Conservation (phyloP, 2,888 invertebrate species). For the Heliconius sara region DNA sequence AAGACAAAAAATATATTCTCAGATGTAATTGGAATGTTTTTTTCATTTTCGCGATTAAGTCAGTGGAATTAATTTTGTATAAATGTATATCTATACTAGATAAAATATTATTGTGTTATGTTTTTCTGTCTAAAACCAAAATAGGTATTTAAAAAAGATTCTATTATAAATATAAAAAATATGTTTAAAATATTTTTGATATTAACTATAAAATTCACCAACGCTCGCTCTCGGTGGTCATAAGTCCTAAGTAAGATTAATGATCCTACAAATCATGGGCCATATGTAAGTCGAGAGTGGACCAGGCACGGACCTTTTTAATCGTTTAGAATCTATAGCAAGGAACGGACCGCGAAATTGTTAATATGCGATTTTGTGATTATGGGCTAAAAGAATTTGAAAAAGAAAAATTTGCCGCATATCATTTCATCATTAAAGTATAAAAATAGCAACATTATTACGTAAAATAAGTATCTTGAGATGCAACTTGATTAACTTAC, state of each 20-base stretch:
- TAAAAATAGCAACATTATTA: background rate
- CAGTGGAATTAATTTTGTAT: no score
- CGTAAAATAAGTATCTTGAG: no score
- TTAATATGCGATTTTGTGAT: conserved; percentile 44
- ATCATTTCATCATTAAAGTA: background rate
- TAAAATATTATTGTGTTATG: no score
- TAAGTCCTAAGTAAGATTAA: conserved; percentile 48
- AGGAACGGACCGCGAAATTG: conserved; percentile 46
- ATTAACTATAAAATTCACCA: conserved; percentile 33
- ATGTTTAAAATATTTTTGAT: background rate
- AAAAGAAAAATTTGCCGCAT: conserved; percentile 16
- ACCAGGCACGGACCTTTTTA: conserved; percentile 32
- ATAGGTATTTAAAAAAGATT: no score
- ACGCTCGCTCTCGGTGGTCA: conserved; percentile 43
- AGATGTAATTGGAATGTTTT: no score
- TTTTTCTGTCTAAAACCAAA: no score
- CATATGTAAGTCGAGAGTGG: conserved; percentile 19
- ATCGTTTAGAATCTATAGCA: conserved; percentile 42
- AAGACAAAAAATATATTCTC: no score
- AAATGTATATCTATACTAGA: no score
- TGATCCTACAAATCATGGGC: conserved; percentile 48
- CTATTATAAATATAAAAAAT: no score
- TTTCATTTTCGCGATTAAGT: no score
- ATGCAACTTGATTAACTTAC: no score
- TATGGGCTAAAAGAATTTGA: conserved; percentile 35